Conservation (phyloP, 1,140 invertebrate genomes). For the Megathymus violae region DNA sequence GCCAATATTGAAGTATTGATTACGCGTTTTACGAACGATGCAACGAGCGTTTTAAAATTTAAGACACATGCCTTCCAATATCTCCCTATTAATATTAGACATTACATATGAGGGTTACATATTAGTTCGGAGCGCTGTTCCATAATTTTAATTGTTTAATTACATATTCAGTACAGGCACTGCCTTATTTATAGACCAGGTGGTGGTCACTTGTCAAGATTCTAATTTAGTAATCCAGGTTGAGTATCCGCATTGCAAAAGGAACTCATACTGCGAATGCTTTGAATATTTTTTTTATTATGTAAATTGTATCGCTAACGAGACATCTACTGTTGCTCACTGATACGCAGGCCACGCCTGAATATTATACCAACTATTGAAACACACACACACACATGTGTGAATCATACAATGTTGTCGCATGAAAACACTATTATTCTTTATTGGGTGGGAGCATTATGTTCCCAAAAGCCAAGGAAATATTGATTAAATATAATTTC, state of each 20-base stretch:
- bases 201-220: conserved; percentile 18
- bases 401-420: no score
- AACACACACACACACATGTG: no score
- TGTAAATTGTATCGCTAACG: conserved; percentile 7
- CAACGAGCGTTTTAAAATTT: no score
- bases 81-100: background rate
- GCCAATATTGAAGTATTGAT: no score
- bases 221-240: conserved; percentile 13
- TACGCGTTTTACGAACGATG: no score
- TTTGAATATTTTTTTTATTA: background rate
- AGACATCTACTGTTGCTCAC: background rate
- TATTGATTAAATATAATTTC: no score
- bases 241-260: conserved; percentile 8
- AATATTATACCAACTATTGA: no score
- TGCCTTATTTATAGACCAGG: conserved; percentile 28
- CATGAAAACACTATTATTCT: no score
- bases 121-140: background rate
- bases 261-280: background rate
- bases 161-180: conserved; percentile 14
- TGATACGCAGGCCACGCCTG: no score
- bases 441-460: no score
- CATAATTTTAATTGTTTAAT: conserved; percentile 20
- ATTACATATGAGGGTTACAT: background rate
- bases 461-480: no score
- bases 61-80: background rate